phyloP scores from a whole-genome alignment of 2,888 invertebrate species.

The Parascotia fuliginaria region DNA sequence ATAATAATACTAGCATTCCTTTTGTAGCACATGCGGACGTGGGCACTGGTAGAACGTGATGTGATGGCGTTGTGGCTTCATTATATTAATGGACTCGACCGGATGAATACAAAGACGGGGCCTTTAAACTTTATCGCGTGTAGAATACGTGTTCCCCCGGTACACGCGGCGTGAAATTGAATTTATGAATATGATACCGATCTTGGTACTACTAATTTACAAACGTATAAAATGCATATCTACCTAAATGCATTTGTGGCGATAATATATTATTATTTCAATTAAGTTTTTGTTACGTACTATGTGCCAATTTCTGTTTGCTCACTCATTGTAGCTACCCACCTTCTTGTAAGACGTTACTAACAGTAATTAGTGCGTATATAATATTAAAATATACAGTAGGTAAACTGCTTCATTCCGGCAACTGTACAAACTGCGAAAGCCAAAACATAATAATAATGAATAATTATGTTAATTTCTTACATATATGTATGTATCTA shows the following conservation, averaged over 20 bases:
- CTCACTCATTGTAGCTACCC: neutral
- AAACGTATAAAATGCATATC: constrained; percentile 17
- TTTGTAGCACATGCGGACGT: constrained; percentile 81
- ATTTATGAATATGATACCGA: constrained; percentile 55
- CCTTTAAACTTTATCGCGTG: constrained; percentile 76
- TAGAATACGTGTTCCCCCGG: constrained; percentile 64
- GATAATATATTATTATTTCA: constrained; percentile 12
- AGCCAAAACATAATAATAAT: constrained; percentile 22
- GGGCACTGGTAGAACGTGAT: constrained; percentile 75
- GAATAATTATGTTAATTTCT: constrained; percentile 13
- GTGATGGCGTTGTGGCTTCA: constrained; percentile 78
- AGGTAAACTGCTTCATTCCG: constrained; percentile 9
- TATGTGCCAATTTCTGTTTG: constrained; percentile 2
- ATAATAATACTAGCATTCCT: constrained; percentile 84
- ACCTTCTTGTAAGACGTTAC: constrained; percentile 9
- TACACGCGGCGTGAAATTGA: constrained; percentile 66
- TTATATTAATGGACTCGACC: constrained; percentile 82
- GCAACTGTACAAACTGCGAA: constrained; percentile 20
- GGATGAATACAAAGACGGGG: constrained; percentile 81
- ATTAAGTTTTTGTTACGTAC: constrained; percentile 8
- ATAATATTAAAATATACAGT: constrained; percentile 14
- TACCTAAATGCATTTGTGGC: constrained; percentile 15
- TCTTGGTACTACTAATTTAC: constrained; percentile 42
- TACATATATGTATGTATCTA: constrained; percentile 7
- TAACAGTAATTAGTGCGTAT: constrained; percentile 18